Percentiles rank a stretch among this genome's conserved stretches.
These are phyloP conservation scores for Andrena trimmerana DNA, from an alignment of 2,888 invertebrate species.

Conservation along the genomic window DNA sequence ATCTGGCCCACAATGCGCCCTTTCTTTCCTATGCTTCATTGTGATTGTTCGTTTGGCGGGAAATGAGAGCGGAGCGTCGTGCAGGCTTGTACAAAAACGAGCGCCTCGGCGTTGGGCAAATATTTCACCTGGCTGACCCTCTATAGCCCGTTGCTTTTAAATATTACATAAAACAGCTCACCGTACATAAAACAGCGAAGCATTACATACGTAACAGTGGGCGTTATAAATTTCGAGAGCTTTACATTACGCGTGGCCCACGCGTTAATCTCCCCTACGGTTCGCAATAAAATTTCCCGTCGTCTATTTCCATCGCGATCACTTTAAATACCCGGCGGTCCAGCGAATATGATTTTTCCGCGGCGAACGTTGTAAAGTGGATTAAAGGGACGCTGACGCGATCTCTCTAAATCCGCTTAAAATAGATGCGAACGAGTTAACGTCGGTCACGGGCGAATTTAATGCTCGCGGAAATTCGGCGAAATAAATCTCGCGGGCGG, in stretches of 20 bases:
- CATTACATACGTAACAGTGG: background rate
- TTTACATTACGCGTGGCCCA: too few relatives aligned
- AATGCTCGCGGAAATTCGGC: background rate
- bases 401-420: conserved; percentile 3
- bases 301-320: conserved; percentile 7
- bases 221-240: conserved; percentile 12
- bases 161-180: background rate
- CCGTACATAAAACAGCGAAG: background rate
- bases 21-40: background rate
- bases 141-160: background rate
- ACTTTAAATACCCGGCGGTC: background rate
- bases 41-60: conserved; percentile 5
- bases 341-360: conserved; percentile 7
- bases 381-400: background rate
- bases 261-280: background rate
- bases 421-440: conserved; percentile 18
- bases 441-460: conserved; percentile 8
- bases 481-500: background rate
- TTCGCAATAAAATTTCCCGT: background rate
- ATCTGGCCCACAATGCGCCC: conserved; percentile 2
- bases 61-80: background rate
- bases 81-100: background rate
- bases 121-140: background rate
- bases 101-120: background rate
- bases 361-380: conserved; percentile 3